Base-by-base conservation (phyloP, 2,113 vertebrate genomes). In the Poecile atricapillus region DNA sequence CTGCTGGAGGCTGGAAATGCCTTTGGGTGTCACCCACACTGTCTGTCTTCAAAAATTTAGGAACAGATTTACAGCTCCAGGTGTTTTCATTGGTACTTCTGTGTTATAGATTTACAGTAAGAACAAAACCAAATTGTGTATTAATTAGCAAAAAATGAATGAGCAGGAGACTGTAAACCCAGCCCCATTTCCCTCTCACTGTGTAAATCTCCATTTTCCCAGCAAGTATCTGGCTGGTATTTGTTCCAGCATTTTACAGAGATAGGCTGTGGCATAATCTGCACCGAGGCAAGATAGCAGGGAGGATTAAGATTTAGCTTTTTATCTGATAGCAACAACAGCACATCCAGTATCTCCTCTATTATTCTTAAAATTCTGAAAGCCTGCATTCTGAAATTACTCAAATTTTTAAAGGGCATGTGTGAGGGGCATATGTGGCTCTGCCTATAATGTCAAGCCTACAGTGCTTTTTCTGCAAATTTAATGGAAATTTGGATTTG, bases 401-500 rank as follows among this genome's bases (percentile, higher is more conserved):
- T 79, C 39, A 43, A 10, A 15, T 52, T 81, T 82, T 50, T 28
- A 63, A 65, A 71, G 56, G 65, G 10, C 41, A 22, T 3, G 23
- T 52, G 80, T 19, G 74, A 93, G 46, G 37, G 33, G 31, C 3
- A 5, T 50, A 25, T 88, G 83, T n/a, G 33, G 31, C 33, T 46
- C 1, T 62, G 60, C 56, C 80, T 94, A 65, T 83, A 74, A 74
- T 55, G 59, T 89, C 47, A 35, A 80, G 87, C 39, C 67, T 79
- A 52, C 56, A 56, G 49, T 37, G 76, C 63, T 78, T 56, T 75
- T 75, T 19, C 83, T 93, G 74, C 83, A 79, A 93, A 95, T 86
- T 37, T 87, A 88, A 93, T 90, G 93, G 87, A 87, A 96, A 95
- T 69, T 95, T 96, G 67, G 67, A 55, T 95, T 82, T 69, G 58